Conservation (phyloP, 2,797 vertebrate genomes). For the Oryzias sinensis region DNA sequence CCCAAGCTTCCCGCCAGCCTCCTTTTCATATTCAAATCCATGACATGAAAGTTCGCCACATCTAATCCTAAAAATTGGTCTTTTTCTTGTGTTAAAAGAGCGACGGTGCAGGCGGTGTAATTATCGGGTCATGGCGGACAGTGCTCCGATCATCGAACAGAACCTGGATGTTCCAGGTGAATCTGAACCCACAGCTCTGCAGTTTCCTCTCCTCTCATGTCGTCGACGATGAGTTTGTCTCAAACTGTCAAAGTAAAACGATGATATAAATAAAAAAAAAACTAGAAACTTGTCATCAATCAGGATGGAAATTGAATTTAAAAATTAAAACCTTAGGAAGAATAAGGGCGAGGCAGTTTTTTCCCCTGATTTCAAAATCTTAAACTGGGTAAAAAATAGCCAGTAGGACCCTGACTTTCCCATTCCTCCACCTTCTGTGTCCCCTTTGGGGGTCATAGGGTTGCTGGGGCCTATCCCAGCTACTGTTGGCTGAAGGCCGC, state of each 20-base stretch:
- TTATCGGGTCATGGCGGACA: conserved; percentile 53
- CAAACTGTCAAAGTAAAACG: not conserved
- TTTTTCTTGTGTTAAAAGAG: conserved; percentile 68
- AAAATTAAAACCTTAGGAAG: no score
- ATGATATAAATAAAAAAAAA: no score
- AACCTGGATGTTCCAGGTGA: conserved; percentile 29
- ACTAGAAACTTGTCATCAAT: no score
- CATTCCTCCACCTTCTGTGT: no score
- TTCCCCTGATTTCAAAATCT: no score
- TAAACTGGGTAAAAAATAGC: no score
- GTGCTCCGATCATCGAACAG: conserved; percentile 40
- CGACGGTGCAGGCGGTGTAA: conserved; percentile 51
- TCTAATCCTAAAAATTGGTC: conserved; percentile 70
- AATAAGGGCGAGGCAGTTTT: no score
- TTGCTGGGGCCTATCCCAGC: no score
- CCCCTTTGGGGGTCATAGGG: no score
- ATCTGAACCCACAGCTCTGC: conserved; percentile 36
- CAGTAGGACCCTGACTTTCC: no score
- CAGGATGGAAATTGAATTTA: no score
- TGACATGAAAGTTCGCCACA: conserved; percentile 69
- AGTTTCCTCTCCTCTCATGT: conserved; percentile 71
- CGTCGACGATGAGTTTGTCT: conserved; percentile 63
- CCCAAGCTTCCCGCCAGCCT: conserved; percentile 46
- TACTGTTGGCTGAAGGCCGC: no score
- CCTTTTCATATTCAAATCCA: conserved; percentile 77